Conservation (phyloP, 2,888 invertebrate genomes). For the Criorhina ranunculi region DNA sequence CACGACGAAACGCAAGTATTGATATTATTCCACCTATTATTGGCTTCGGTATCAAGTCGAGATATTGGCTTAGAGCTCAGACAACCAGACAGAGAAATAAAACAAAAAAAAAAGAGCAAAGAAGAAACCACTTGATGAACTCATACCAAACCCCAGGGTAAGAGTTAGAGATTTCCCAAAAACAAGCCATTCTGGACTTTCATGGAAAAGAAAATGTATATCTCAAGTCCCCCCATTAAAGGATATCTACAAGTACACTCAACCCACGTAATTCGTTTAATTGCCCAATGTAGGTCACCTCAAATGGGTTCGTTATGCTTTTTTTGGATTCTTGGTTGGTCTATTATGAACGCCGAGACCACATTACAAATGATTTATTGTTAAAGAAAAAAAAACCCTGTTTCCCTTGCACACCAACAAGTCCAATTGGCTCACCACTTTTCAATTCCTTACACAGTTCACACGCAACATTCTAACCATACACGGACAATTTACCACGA, state of each 20-base stretch:
- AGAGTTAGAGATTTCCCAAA: too few relatives aligned
- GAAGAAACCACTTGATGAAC: too few relatives aligned
- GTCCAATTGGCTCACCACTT: slow-evolving; percentile 1
- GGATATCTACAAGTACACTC: neutral
- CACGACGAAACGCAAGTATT: too few relatives aligned
- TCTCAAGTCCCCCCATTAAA: too few relatives aligned
- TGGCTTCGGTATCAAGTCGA: too few relatives aligned
- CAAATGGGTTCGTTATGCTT: neutral
- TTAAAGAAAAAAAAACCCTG: neutral
- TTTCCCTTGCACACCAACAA: neutral
- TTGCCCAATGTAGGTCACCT: slow-evolving; percentile 1
- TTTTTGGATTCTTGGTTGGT: neutral
- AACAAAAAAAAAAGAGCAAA: too few relatives aligned
- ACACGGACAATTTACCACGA: slow-evolving; percentile 25
- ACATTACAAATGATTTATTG: neutral
- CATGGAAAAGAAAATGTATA: too few relatives aligned
- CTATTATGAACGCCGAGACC: slow-evolving; percentile 3
- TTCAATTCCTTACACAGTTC: slow-evolving; percentile 24
- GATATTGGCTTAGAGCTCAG: too few relatives aligned
- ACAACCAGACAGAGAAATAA: too few relatives aligned
- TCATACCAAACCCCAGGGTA: too few relatives aligned
- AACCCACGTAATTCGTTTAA: neutral
- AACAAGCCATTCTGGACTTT: too few relatives aligned
- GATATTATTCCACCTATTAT: too few relatives aligned
- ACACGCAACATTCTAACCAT: slow-evolving; percentile 35